Base-by-base conservation (phyloP, 2,888 invertebrate species). In the Lasius platythorax region DNA sequence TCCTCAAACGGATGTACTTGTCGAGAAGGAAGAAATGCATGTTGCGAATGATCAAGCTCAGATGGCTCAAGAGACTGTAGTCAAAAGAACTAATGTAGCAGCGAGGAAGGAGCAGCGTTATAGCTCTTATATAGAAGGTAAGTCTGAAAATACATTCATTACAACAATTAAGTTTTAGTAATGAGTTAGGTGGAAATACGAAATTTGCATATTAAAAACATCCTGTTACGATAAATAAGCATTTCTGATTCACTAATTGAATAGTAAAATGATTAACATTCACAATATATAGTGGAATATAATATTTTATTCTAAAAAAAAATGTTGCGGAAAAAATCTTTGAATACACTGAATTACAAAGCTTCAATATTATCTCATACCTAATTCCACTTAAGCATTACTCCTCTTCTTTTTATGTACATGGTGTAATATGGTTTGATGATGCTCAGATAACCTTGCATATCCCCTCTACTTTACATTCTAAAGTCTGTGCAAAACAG, bases 81-180 rank as follows among this genome's bases (percentile, higher is more conserved):
- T 85, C 11, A 90, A 85, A 84, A 91, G 74, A 33, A 90, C 70
- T 79, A 89, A 76, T 30, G 50, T 64, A 46, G 74, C 67, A 2
- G 37, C 28, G 1, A 87, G 68, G 1, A 92, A 86, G 76, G 92
- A 93, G 40, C 92, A 89, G 23, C 87, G 86, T 15, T 87, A 83
- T 40, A 90, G 83, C 87, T 83, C 85, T 74, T 92, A 85, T 56
- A 81, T 85, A 15, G 92, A 92, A 91, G 93, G 93, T 93, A 85
- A 91, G 87, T 50, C 53, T 12, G 50, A 11, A 43, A 81, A 58
- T 18, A 53, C 9, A 53, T 53, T 18, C 9, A n/a, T 66, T 28
- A 33, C 15, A 18, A 28, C 37, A 6, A 28, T 30, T 43, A 30
- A 56, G 3, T 40, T 43, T 46, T 46, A 66, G 30, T 58, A 9